Base-by-base conservation (phyloP, 2,113 vertebrate genomes). In the Nicator chloris region DNA sequence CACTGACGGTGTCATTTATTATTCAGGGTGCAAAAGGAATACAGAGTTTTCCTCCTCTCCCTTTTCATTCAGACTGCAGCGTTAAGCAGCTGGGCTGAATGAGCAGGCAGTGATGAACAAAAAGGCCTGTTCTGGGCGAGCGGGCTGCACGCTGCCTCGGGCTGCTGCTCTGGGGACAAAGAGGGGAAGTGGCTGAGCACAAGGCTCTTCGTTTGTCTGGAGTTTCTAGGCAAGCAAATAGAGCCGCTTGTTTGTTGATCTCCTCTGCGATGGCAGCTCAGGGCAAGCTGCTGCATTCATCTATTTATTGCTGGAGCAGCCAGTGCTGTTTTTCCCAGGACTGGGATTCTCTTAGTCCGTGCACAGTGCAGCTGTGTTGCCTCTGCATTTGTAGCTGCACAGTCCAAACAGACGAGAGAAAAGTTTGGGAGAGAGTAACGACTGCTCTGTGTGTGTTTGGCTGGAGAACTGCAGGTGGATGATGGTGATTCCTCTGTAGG, bases 1-100 rank as follows among this genome's bases (percentile, higher is more conserved):
- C 51, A 4, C 3, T 45, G 91, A 76, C 0, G 7, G 50, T 65
- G 51, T 37, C 31, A 28, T 60, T 96, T 88, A 78, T 71, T 66
- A 90, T 81, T 93, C 88, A 86, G 86, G 70, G 37, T 76, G n/a
- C 0, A 7, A 40, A 61, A 94, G 57, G 80, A 84, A 72, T 45
- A 90, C 68, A 69, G 73, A 82, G 61, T 92, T 96, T 92, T 59
- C 65, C 84, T 76, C 93, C 68, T 78, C 60, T 35, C 23, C 80
- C 56, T 50, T 71, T 93, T 81, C 16, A 33, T 80, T 89, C 39
- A 16, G 81, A 31, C 42, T 14, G 73, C 64, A 40, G 68, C 2
- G 3, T 30, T 86, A 11, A 49, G 87, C 81, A 14, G 79, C 30
- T 33, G 86, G 61, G 92, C 93, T 79, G 59, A 28, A 39, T 61